phyloP scores from a whole-genome alignment of 2,797 vertebrate species.

The Platalea minor region DNA sequence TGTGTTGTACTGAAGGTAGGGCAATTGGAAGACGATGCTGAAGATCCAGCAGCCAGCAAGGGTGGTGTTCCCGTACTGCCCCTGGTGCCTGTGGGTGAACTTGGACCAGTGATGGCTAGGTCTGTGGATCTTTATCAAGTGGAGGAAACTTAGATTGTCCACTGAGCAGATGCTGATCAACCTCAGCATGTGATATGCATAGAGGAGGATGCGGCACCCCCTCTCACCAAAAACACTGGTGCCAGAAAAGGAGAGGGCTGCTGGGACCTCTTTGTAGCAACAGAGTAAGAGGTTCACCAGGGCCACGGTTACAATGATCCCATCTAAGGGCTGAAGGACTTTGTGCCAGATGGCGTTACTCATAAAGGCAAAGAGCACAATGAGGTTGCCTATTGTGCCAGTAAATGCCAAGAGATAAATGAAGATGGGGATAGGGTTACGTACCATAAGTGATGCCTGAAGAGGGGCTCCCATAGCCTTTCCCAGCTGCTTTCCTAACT shows the following conservation, averaged over 20 bases:
- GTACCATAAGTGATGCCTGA: neutral
- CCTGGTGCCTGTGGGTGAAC: neutral
- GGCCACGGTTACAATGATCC: slow-evolving; percentile 7
- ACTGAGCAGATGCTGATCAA: slow-evolving; percentile 36
- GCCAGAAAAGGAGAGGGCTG: neutral
- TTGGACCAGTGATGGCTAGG: neutral
- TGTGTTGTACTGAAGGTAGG: neutral
- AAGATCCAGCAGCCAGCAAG: slow-evolving; percentile 2
- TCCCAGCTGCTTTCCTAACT: neutral
- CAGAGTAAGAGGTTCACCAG: slow-evolving; percentile 30
- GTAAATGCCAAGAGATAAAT: neutral
- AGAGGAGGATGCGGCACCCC: neutral
- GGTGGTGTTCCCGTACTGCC: neutral
- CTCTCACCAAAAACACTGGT: neutral
- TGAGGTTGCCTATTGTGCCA: neutral
- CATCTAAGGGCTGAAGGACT: neutral
- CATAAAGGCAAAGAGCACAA: slow-evolving; percentile 3
- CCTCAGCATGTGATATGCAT: neutral
- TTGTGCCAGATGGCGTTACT: neutral
- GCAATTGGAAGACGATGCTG: slow-evolving; percentile 4
- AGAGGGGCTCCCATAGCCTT: neutral
- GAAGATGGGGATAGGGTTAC: neutral
- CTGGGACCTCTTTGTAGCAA: neutral
- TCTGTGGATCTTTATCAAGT: slow-evolving; percentile 39
- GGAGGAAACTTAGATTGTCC: slow-evolving; percentile 33